These are phyloP conservation scores for Dinothrombium tinctorium DNA, from an alignment of 1,140 invertebrate species.

Conservation along the genomic window DNA sequence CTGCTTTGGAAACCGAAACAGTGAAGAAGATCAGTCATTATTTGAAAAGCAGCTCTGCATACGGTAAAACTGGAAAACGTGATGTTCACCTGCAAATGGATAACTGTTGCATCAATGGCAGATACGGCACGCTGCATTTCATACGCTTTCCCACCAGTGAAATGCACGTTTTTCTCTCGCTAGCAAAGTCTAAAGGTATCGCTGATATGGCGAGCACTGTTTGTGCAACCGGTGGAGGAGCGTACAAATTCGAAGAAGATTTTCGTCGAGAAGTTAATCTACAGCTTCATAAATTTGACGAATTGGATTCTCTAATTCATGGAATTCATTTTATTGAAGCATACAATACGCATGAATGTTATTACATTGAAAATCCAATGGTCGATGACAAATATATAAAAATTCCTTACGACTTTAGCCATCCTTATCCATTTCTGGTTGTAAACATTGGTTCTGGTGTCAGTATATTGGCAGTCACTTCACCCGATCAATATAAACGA, in stretches of 20 bases:
- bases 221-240: conserved; percentile 93
- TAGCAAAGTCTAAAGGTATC: conserved; percentile 87
- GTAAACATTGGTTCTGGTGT: conserved; percentile 97
- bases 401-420: conserved; percentile 55
- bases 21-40: conserved; percentile 74
- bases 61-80: conserved; percentile 76
- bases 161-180: conserved; percentile 74
- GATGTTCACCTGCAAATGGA: conserved; percentile 90
- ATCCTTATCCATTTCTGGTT: conserved; percentile 86
- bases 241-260: conserved; percentile 87
- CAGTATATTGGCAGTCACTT: conserved; percentile 74
- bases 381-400: conserved; percentile 41
- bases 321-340: conserved; percentile 85
- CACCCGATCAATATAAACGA: conserved; percentile 67
- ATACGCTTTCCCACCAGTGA: conserved; percentile 89
- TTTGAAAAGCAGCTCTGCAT: conserved; percentile 79
- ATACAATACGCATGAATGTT: conserved; percentile 67
- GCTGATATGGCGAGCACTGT: conserved; percentile 78
- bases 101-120: conserved; percentile 52
- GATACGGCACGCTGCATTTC: conserved; percentile 75
- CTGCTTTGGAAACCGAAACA: conserved; percentile 40
- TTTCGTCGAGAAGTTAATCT: conserved; percentile 78
- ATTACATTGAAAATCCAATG: conserved; percentile 64
- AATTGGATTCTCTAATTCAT: conserved; percentile 77
- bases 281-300: conserved; percentile 81